Evolutionary conservation across 2,113 vertebrate species (phyloP).

Genomic region (Promerops cafer): DNA sequence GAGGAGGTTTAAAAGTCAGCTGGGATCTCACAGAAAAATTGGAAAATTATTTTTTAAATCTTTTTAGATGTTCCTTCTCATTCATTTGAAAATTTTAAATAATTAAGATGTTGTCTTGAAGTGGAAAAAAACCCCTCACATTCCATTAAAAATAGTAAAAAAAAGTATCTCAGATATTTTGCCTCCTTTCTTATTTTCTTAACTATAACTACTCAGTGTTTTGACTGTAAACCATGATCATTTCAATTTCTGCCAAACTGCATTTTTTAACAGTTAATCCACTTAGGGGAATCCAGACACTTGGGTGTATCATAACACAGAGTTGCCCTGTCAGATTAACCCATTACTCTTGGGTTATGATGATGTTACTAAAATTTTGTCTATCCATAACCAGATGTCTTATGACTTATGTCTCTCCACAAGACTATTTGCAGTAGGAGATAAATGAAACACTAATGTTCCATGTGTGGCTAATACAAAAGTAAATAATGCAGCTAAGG

Average conservation of each 20-base stretch:
- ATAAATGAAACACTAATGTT: not conserved
- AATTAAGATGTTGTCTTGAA: not conserved
- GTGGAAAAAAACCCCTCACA: fast-evolving
- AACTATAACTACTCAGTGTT: not conserved
- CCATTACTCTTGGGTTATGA: not conserved
- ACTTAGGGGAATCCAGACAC: not conserved
- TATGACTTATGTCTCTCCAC: not conserved
- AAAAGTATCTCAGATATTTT: not conserved
- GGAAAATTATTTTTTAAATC: not conserved
- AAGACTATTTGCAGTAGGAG: not conserved
- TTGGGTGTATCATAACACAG: not conserved
- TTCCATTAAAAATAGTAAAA: not conserved
- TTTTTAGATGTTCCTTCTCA: not conserved
- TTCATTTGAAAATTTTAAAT: not conserved
- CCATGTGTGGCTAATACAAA: not conserved
- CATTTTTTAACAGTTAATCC: not conserved
- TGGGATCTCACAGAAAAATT: not conserved
- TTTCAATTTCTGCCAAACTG: not conserved
- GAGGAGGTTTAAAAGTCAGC: not conserved
- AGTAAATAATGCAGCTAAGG: not conserved
- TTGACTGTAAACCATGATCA: not conserved
- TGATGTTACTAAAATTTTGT: not conserved
- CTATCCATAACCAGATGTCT: not conserved
- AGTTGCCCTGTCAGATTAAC: not conserved
- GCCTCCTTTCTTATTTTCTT: not conserved